These are phyloP conservation scores for Resseliella maxima DNA, from an alignment of 2,888 invertebrate genomes.

Conservation along the genomic window DNA sequence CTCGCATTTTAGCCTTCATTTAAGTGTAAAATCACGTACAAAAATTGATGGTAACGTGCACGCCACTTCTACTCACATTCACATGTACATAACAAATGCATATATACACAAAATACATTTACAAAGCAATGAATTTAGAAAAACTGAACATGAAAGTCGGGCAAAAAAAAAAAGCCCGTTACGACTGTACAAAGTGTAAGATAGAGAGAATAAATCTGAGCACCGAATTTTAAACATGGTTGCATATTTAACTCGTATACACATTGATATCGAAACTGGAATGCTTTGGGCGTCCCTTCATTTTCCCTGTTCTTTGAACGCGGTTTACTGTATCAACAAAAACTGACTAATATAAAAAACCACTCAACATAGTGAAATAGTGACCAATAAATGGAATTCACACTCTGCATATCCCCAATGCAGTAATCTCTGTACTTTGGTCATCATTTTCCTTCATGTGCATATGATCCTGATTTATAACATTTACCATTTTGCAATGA, in stretches of 20 bases:
- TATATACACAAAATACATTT: background rate
- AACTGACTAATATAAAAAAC: background rate
- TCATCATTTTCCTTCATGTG: background rate
- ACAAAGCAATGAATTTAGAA: background rate
- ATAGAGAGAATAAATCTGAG: background rate
- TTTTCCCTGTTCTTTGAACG: background rate
- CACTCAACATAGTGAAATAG: background rate
- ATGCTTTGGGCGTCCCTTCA: background rate
- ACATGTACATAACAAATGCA: background rate
- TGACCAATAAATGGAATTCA: background rate
- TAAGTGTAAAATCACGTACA: slow-evolving; percentile 39
- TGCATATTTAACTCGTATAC: background rate
- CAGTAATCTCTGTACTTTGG: background rate
- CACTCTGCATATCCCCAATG: background rate
- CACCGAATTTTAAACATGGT: background rate
- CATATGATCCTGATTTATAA: background rate
- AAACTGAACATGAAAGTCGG: background rate
- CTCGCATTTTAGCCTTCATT: background rate
- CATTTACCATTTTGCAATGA: background rate
- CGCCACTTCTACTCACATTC: background rate
- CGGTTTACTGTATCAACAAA: background rate
- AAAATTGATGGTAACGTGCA: slow-evolving; percentile 2
- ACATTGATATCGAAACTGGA: background rate
- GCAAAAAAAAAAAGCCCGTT: background rate
- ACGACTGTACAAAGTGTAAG: background rate